Conservation (phyloP, 2,888 invertebrate species). For the Clivina fossor region DNA sequence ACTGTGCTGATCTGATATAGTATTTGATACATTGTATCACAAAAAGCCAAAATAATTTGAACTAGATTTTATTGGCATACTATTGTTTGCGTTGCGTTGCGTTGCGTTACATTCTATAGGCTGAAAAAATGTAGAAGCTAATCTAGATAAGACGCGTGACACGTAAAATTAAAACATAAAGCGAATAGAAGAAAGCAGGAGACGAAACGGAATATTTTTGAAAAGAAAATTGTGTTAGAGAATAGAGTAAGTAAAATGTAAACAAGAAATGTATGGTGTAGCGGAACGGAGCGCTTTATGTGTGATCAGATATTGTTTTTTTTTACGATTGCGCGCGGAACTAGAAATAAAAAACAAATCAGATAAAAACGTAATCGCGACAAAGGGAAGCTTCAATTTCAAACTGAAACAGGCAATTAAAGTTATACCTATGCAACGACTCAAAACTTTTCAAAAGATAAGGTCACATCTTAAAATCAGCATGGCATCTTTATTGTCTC, state of each 20-base stretch:
- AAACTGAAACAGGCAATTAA: conserved; percentile 31
- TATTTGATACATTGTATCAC: too few relatives aligned
- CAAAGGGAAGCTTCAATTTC: conserved; percentile 29
- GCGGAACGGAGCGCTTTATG: conserved; percentile 21
- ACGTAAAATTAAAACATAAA: too few relatives aligned
- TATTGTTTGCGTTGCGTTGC: too few relatives aligned
- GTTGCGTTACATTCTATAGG: too few relatives aligned
- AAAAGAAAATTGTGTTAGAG: too few relatives aligned
- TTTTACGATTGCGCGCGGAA: conserved; percentile 25
- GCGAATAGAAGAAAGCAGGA: too few relatives aligned
- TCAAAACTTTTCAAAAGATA: conserved; percentile 26
- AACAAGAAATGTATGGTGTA: conserved; percentile 10
- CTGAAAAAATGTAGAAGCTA: too few relatives aligned
- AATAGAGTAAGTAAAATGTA: conserved; percentile 6
- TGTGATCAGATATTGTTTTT: conserved; percentile 24
- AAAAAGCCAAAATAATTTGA: too few relatives aligned
- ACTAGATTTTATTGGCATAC: too few relatives aligned
- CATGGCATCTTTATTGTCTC: conserved; percentile 20
- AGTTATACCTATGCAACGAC: conserved; percentile 29
- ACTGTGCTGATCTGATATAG: too few relatives aligned
- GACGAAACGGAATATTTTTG: too few relatives aligned
- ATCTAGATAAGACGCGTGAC: too few relatives aligned
- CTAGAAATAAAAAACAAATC: conserved; percentile 26
- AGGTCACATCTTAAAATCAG: conserved; percentile 30
- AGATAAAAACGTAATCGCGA: conserved; percentile 29